Evolutionary conservation across 2,888 invertebrate genomes (phyloP).

Genomic region (Luffia ferchaultella): DNA sequence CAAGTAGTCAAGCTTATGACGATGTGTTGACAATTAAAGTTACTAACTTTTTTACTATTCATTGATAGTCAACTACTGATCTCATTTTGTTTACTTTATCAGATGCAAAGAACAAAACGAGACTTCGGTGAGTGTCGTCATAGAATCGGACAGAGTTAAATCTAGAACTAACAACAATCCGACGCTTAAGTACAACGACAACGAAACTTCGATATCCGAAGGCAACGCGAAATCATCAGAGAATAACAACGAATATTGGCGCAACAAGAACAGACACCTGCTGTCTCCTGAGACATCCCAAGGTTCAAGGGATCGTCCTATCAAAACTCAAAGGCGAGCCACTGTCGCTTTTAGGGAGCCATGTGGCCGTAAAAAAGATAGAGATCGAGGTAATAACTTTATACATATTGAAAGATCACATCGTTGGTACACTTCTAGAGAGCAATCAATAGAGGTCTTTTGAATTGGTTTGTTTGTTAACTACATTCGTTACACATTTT

Average conservation of each 20-base stretch:
- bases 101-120: conserved; percentile 52
- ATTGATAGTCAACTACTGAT: too few relatives aligned
- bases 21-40: too few relatives aligned
- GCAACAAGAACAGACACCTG: conserved; percentile 26
- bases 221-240: conserved; percentile 37
- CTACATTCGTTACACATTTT: too few relatives aligned
- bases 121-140: conserved; percentile 32
- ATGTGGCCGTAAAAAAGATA: conserved; percentile 28
- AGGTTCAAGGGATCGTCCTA: conserved; percentile 21
- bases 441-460: too few relatives aligned
- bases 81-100: too few relatives aligned
- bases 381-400: conserved; percentile 19
- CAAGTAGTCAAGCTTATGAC: too few relatives aligned
- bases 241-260: conserved; percentile 50
- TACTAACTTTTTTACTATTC: too few relatives aligned
- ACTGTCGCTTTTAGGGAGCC: conserved; percentile 49
- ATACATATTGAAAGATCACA: conserved; percentile 8
- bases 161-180: conserved; percentile 34
- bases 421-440: too few relatives aligned
- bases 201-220: conserved; percentile 42
- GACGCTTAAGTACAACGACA: conserved; percentile 38
- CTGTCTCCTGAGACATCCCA: conserved; percentile 31
- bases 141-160: conserved; percentile 23
- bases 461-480: too few relatives aligned
- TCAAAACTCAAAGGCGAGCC: conserved; percentile 21